A percentile compares a stretch with the other conserved stretches of the same genome.
phyloP scores from a whole-genome alignment of 2,113 vertebrate genomes.

The Plecotus auritus region DNA sequence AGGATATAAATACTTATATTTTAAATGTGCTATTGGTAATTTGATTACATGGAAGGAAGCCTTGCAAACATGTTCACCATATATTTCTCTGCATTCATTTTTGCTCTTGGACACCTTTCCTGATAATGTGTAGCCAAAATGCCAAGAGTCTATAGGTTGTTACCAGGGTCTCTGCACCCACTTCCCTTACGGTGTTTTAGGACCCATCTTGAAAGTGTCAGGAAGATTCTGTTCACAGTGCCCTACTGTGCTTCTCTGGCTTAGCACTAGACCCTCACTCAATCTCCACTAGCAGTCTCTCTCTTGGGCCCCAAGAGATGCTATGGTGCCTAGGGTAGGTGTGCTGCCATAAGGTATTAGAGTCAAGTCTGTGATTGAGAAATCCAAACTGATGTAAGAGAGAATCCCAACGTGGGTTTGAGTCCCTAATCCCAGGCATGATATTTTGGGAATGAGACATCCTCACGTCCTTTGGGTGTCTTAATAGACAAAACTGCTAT shows the following conservation, averaged over 20 bases:
- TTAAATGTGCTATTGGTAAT: constrained; percentile 19
- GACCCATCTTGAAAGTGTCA: neutral
- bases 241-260: neutral
- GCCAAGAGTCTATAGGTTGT: neutral
- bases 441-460: constrained; percentile 35
- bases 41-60: neutral
- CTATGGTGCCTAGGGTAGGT: neutral
- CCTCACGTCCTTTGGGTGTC: neutral
- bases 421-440: neutral
- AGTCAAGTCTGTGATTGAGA: neutral
- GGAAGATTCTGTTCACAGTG: constrained; percentile 1
- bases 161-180: neutral
- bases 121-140: neutral
- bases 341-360: neutral
- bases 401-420: constrained; percentile 9
- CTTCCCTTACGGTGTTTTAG: neutral
- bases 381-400: neutral
- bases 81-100: neutral
- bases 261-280: neutral
- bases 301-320: neutral
- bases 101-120: neutral
- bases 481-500: constrained; percentile 9
- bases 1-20: neutral
- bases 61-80: constrained; percentile 5
- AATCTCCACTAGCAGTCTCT: neutral